A percentile compares a stretch with the other conserved stretches of the same genome.
Conservation (phyloP, 2,113 vertebrate species). For the Spizaetus ornatus region DNA sequence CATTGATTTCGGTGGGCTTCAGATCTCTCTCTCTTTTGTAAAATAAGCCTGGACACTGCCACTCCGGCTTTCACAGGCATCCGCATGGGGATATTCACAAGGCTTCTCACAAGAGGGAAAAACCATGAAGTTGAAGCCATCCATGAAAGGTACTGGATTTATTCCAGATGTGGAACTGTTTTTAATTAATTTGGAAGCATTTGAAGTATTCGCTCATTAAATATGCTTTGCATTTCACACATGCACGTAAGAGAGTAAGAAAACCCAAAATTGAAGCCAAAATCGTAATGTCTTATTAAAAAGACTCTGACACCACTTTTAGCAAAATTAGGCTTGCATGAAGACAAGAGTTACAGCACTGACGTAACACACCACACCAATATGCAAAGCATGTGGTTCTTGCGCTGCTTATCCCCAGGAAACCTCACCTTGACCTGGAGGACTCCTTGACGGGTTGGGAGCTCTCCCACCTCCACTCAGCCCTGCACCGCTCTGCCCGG, state of each 20-base stretch:
- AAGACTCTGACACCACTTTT: not conserved
- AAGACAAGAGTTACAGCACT: not conserved
- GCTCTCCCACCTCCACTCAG: not conserved
- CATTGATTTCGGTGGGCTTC: not conserved
- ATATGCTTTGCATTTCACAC: conserved; percentile 32
- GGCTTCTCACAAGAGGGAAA: conserved; percentile 4
- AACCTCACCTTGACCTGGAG: not conserved
- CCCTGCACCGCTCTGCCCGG: not conserved
- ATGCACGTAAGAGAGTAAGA: not conserved
- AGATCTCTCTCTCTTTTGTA: not conserved
- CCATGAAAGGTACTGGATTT: conserved; percentile 57
- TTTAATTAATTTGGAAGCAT: conserved; percentile 60
- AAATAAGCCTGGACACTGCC: not conserved
- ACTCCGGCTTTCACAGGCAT: not conserved
- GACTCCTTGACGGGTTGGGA: not conserved
- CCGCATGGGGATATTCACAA: not conserved
- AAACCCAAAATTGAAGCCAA: not conserved
- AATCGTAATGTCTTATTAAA: not conserved
- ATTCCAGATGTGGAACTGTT: conserved; percentile 50
- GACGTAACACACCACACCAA: not conserved
- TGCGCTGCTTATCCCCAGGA: not conserved
- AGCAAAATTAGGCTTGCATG: not conserved
- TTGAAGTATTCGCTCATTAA: conserved; percentile 50
- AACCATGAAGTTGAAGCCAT: conserved; percentile 1
- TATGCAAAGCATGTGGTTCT: not conserved